Percentiles rank a stretch among this genome's conserved stretches.
These are phyloP conservation scores for Limonius californicus DNA, from an alignment of 1,140 invertebrate species.

Conservation along the genomic window DNA sequence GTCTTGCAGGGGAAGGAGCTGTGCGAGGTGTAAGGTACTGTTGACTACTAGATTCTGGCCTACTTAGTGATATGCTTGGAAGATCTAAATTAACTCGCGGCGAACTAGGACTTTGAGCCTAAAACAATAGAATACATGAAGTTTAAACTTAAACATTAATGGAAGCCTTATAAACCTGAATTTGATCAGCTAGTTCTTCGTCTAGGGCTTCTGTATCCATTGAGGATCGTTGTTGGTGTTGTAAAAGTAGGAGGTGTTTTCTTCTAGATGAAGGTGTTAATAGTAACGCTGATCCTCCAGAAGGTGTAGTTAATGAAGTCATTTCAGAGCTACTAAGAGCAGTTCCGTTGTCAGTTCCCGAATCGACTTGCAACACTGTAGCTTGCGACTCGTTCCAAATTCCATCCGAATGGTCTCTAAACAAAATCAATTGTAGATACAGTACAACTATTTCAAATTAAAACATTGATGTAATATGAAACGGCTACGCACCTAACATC, in stretches of 20 bases:
- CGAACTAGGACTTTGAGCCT: slow-evolving; percentile 23
- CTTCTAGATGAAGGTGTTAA: slow-evolving; percentile 71
- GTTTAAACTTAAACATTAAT: neutral
- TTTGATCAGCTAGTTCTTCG: slow-evolving; percentile 58
- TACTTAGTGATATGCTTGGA: slow-evolving; percentile 10
- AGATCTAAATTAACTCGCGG: neutral
- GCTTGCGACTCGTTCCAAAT: slow-evolving; percentile 85
- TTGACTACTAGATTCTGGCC: slow-evolving; percentile 17
- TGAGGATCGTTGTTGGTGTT: slow-evolving; percentile 78
- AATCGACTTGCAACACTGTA: slow-evolving; percentile 73
- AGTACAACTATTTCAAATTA: too few species aligned
- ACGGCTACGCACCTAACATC: slow-evolving; percentile 60
- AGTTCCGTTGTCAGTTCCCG: slow-evolving; percentile 60
- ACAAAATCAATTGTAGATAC: too few species aligned
- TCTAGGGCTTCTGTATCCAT: slow-evolving; percentile 77
- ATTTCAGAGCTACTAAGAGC: slow-evolving; percentile 58
- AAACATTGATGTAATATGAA: too few species aligned
- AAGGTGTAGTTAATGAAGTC: slow-evolving; percentile 54
- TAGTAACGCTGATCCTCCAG: slow-evolving; percentile 55
- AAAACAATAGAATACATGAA: too few species aligned
- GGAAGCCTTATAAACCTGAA: neutral
- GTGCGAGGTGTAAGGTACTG: slow-evolving; percentile 23
- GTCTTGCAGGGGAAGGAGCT: slow-evolving; percentile 34
- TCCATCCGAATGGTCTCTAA: slow-evolving; percentile 76
- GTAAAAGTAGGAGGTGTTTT: slow-evolving; percentile 68